These are phyloP conservation scores for crab-eating macaque (Macaca fascicularis) DNA, from an alignment of 2,113 vertebrate species.

Conservation along the genomic window DNA sequence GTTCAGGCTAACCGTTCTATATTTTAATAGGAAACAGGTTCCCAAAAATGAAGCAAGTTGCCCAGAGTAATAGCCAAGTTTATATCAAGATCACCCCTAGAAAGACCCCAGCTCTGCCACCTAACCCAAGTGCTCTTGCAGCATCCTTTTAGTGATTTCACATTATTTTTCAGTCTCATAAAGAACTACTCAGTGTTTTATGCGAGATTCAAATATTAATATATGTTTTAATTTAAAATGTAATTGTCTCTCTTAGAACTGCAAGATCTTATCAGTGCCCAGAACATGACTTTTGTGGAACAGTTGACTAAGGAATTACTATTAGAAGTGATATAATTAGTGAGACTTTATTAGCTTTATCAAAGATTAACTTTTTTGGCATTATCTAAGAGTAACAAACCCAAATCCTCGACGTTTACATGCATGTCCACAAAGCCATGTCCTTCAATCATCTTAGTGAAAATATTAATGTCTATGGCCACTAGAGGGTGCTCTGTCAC, in stretches of 20 bases:
- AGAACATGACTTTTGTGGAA: constrained; percentile 55
- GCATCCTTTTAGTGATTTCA: not conserved
- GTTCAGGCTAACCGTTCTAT: not conserved
- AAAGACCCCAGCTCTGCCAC: not conserved
- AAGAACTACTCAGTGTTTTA: constrained; percentile 20
- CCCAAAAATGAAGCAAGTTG: not conserved
- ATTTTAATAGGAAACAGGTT: not conserved
- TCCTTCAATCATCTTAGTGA: constrained; percentile 30
- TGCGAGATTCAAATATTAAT: not conserved
- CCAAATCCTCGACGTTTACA: not conserved
- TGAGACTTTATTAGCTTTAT: constrained; percentile 24
- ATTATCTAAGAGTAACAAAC: constrained; percentile 34
- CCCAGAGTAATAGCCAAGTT: not conserved
- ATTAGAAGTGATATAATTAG: constrained; percentile 41
- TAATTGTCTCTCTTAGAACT: constrained; percentile 54
- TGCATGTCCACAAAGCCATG: not conserved
- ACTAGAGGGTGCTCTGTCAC: constrained; percentile 68
- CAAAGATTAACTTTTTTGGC: constrained; percentile 41
- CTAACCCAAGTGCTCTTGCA: not conserved
- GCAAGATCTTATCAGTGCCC: constrained; percentile 28
- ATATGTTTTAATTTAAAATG: constrained; percentile 60
- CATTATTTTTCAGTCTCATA: constrained; percentile 12
- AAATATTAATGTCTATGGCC: not conserved
- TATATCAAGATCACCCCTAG: no score
- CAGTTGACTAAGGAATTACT: constrained; percentile 40